A percentile compares a stretch with the other conserved stretches of the same genome.
Evolutionary conservation across 1,140 invertebrate species (phyloP).

Genomic region (Agrypnia vestita): DNA sequence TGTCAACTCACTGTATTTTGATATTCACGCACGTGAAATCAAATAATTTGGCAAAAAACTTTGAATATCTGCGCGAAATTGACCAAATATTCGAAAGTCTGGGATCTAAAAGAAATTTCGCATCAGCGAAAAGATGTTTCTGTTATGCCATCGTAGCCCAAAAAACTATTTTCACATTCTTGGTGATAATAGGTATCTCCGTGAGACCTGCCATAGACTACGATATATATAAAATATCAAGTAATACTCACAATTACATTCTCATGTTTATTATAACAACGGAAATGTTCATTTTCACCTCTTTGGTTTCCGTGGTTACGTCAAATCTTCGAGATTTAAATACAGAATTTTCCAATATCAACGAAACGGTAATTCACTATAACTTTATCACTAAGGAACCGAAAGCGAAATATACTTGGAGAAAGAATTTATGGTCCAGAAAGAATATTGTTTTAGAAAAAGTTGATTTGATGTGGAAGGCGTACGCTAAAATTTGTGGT

Average conservation of each 20-base stretch:
- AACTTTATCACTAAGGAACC: neutral
- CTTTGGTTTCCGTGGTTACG: neutral
- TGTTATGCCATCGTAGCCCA: neutral
- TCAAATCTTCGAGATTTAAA: neutral
- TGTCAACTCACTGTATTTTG: neutral
- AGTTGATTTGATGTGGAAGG: neutral
- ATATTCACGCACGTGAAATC: neutral
- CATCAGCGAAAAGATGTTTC: neutral
- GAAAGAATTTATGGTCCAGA: too few relatives aligned
- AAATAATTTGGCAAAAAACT: neutral
- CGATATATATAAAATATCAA: neutral
- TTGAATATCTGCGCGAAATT: conserved; percentile 2
- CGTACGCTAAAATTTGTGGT: neutral
- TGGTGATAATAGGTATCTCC: neutral
- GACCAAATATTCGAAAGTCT: neutral
- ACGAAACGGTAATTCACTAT: neutral
- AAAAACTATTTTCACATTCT: neutral
- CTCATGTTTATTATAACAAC: neutral
- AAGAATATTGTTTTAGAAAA: neutral
- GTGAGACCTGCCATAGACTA: neutral
- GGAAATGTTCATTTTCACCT: neutral
- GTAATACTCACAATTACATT: too few relatives aligned
- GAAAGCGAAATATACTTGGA: too few relatives aligned
- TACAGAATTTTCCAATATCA: neutral
- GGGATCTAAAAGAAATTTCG: neutral